Evolutionary conservation across 2,113 vertebrate species (phyloP).

Genomic region (Todiramphus chloris): DNA sequence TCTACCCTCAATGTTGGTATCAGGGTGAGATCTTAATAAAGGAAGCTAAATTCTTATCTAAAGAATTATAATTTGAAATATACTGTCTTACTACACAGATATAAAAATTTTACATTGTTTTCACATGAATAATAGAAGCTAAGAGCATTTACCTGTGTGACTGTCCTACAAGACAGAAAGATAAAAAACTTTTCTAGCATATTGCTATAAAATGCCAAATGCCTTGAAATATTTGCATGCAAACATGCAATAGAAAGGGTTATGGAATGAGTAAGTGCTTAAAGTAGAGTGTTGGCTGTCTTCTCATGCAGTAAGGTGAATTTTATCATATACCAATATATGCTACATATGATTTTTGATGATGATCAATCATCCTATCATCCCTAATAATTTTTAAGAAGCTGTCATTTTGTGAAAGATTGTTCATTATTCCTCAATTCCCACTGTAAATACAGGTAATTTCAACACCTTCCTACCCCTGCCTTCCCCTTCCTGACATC

Average conservation of each 20-base stretch:
- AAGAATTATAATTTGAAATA: neutral
- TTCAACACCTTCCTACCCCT: neutral
- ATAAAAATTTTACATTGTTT: neutral
- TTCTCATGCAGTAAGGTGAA: neutral
- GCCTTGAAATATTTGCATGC: neutral
- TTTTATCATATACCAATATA: neutral
- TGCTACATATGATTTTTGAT: neutral
- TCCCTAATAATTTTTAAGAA: neutral
- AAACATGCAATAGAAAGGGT: neutral
- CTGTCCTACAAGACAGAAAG: neutral
- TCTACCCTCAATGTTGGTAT: neutral
- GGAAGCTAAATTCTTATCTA: neutral
- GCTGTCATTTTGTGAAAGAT: neutral
- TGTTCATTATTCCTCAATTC: neutral
- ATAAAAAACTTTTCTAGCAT: neutral
- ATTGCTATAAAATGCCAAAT: neutral
- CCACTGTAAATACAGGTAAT: neutral
- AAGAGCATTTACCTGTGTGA: neutral
- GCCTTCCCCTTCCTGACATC: rapidly evolving
- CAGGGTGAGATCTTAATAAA: neutral
- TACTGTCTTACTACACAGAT: neutral
- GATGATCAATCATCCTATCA: neutral
- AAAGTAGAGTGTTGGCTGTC: neutral
- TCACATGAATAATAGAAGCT: neutral
- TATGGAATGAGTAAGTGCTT: neutral